Conservation (phyloP, 2,113 vertebrate species). For the Chaetodon auriga region DNA sequence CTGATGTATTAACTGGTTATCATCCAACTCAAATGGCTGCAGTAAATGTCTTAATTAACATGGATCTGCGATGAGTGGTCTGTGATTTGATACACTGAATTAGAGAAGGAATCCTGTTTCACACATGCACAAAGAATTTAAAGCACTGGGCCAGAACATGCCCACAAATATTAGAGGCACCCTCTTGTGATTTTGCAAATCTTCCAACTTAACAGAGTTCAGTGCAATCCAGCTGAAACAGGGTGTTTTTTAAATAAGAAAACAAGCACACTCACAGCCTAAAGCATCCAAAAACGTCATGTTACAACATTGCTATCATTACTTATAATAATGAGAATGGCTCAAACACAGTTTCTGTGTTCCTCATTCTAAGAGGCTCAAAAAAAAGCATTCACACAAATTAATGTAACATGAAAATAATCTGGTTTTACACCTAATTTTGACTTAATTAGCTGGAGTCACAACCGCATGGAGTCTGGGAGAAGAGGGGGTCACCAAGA, state of each 20-base stretch:
- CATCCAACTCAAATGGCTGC: neutral
- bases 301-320: neutral
- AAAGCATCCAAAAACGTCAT: neutral
- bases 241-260: neutral
- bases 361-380: neutral
- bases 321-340: neutral
- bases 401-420: slow-evolving; percentile 21
- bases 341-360: neutral
- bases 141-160: neutral
- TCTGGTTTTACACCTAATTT: neutral
- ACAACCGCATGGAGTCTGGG: slow-evolving; percentile 1
- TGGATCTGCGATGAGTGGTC: neutral
- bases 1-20: neutral
- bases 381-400: slow-evolving; percentile 6
- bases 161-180: neutral
- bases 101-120: slow-evolving; percentile 10
- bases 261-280: neutral
- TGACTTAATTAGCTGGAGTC: slow-evolving; percentile 31
- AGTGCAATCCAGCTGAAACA: neutral
- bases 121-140: neutral
- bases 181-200: neutral
- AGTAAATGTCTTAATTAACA: slow-evolving; percentile 9
- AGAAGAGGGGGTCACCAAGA: slow-evolving; percentile 11
- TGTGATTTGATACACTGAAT: neutral
- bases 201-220: neutral